A percentile compares a stretch with the other conserved stretches of the same genome.
These are phyloP conservation scores for Parotocinclus haroldoi DNA, from an alignment of 2,797 vertebrate genomes.

Conservation along the genomic window DNA sequence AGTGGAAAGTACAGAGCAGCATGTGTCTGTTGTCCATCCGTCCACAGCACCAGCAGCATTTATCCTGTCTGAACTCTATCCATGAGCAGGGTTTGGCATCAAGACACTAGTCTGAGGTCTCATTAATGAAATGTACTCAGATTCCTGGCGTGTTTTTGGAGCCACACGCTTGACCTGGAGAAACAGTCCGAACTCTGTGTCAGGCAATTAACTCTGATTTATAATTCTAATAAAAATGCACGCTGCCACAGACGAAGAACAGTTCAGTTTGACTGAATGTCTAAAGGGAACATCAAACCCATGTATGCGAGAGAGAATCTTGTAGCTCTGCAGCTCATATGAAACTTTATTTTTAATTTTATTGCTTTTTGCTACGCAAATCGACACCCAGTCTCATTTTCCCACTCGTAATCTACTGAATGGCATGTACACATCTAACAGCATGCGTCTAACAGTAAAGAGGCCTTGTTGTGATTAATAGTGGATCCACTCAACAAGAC, in stretches of 20 bases:
- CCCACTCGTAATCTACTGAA: constrained; percentile 4
- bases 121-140: constrained; percentile 36
- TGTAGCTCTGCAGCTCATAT: constrained; percentile 4
- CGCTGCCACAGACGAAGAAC: constrained; percentile 44
- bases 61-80: constrained; percentile 40
- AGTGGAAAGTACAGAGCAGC: too few species aligned
- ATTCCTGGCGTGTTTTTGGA: constrained; percentile 44
- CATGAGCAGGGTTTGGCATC: constrained; percentile 40
- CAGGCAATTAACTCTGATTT: constrained; percentile 56
- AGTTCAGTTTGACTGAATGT: constrained; percentile 58
- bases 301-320: constrained; percentile 8
- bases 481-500: too few species aligned
- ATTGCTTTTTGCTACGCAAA: constrained; percentile 14
- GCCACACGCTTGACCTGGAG: constrained; percentile 46
- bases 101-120: constrained; percentile 27
- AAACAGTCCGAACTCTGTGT: constrained; percentile 46
- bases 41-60: too few species aligned
- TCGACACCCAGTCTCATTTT: not conserved
- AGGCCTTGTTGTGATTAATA: too few species aligned
- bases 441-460: too few species aligned
- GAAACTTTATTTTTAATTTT: constrained; percentile 13
- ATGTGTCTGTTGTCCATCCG: too few species aligned
- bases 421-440: too few species aligned
- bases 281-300: constrained; percentile 42
- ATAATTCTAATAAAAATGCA: constrained; percentile 53